These are phyloP conservation scores for Brenthis ino DNA, from an alignment of 2,888 invertebrate species.

Conservation along the genomic window DNA sequence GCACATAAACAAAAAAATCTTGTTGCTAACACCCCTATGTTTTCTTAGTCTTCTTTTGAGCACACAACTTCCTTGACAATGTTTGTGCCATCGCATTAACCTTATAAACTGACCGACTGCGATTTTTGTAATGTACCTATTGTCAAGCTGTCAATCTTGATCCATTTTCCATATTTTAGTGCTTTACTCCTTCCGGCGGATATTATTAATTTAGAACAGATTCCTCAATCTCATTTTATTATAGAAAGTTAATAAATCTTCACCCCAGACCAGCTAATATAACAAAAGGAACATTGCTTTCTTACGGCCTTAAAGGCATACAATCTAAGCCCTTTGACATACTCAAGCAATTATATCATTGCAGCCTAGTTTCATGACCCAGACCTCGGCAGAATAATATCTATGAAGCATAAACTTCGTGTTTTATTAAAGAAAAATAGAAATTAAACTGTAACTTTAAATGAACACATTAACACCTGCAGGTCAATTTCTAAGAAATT, in stretches of 20 bases:
- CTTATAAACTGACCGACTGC: constrained; percentile 32
- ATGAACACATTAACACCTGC: no score
- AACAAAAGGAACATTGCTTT: background rate
- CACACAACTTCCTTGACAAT: constrained; percentile 15
- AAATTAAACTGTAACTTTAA: no score
- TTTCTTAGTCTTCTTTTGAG: background rate
- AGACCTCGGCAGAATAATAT: background rate
- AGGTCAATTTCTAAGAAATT: no score
- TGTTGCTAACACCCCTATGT: background rate
- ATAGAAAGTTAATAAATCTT: background rate
- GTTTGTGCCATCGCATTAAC: constrained; percentile 32
- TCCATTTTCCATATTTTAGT: background rate
- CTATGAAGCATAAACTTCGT: background rate
- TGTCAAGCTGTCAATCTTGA: constrained; percentile 15
- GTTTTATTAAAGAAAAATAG: background rate
- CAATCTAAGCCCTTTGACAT: background rate
- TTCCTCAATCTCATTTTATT: no score
- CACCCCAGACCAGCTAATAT: background rate
- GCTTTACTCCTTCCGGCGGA: no score
- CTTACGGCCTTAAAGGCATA: background rate
- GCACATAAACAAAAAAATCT: no score
- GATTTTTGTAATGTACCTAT: constrained; percentile 3
- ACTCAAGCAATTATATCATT: no score
- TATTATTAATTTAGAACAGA: no score
- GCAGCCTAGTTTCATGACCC: background rate